Conservation (phyloP, 2,888 invertebrate genomes). For the Girardia tigrina region DNA sequence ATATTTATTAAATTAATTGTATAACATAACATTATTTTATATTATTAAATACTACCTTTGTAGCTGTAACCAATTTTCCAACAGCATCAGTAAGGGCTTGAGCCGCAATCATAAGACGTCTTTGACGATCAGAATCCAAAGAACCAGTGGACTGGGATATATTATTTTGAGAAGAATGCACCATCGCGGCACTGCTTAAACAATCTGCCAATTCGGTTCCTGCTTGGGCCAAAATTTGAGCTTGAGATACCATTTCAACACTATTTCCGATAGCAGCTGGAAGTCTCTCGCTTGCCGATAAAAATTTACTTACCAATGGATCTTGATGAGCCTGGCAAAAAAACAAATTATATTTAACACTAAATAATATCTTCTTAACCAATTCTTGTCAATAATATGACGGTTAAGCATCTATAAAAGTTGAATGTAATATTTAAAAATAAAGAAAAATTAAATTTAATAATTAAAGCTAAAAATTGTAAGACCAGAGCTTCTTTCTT, state of each 20-base stretch:
- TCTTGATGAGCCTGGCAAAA: conserved; percentile 57
- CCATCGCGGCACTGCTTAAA: neutral
- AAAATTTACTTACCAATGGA: conserved; percentile 72
- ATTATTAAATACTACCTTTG: too few relatives aligned
- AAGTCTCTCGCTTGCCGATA: conserved; percentile 73
- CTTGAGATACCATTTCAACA: conserved; percentile 83
- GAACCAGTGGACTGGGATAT: neutral
- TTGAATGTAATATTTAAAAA: too few relatives aligned
- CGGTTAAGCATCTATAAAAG: too few relatives aligned
- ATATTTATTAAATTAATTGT: too few relatives aligned
- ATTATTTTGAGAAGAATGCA: neutral
- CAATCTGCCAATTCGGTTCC: conserved; percentile 31
- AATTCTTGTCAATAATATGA: too few relatives aligned
- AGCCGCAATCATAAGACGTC: conserved; percentile 78
- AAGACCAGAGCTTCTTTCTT: too few relatives aligned
- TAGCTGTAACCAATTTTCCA: conserved; percentile 86
- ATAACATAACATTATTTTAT: too few relatives aligned
- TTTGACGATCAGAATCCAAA: conserved; percentile 63
- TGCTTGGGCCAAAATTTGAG: conserved; percentile 68
- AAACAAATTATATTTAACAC: too few relatives aligned
- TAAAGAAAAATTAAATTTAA: too few relatives aligned
- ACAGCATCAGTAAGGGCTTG: conserved; percentile 86
- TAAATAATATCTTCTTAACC: too few relatives aligned
- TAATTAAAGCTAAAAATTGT: too few relatives aligned
- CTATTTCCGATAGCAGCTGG: conserved; percentile 71